These are phyloP conservation scores for Acanthisitta chloris DNA, from an alignment of 2,113 vertebrate genomes.

Conservation along the genomic window DNA sequence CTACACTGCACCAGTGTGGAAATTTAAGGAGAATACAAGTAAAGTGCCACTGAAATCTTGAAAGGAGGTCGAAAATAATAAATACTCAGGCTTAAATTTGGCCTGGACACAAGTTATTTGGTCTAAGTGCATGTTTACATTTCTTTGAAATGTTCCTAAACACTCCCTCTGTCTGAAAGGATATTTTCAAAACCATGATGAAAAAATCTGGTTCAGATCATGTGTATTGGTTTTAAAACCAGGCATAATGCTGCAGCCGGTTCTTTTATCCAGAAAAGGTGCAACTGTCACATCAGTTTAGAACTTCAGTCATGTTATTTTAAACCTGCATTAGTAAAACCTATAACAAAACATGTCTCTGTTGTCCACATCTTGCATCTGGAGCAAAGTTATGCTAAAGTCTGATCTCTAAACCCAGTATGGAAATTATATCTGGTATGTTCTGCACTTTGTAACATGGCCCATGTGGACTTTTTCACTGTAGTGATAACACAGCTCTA, in stretches of 20 bases:
- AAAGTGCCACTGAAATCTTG: neutral
- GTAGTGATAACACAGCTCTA: slow-evolving; percentile 26
- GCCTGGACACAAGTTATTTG: neutral
- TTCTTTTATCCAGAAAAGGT: slow-evolving; percentile 61
- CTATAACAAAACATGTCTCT: slow-evolving; percentile 36
- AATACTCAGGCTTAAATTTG: neutral
- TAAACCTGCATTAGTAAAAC: slow-evolving; percentile 61
- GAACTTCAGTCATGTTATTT: slow-evolving; percentile 67
- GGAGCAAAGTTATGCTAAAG: slow-evolving; percentile 45
- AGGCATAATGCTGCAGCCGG: slow-evolving; percentile 28
- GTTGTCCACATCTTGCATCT: slow-evolving; percentile 40
- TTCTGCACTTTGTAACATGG: slow-evolving; percentile 54
- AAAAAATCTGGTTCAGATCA: slow-evolving; percentile 67
- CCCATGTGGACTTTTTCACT: neutral
- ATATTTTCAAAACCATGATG: slow-evolving; percentile 8
- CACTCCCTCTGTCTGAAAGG: neutral
- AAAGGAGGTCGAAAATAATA: neutral
- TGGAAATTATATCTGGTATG: slow-evolving; percentile 34
- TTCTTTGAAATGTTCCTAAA: slow-evolving; percentile 31
- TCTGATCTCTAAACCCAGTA: slow-evolving; percentile 30
- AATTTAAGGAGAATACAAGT: neutral
- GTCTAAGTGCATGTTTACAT: neutral
- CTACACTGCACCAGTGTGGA: neutral
- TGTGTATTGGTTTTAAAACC: slow-evolving; percentile 56
- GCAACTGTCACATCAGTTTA: slow-evolving; percentile 69